phyloP scores from a whole-genome alignment of 2,113 vertebrate genomes.

The Uria lomvia region DNA sequence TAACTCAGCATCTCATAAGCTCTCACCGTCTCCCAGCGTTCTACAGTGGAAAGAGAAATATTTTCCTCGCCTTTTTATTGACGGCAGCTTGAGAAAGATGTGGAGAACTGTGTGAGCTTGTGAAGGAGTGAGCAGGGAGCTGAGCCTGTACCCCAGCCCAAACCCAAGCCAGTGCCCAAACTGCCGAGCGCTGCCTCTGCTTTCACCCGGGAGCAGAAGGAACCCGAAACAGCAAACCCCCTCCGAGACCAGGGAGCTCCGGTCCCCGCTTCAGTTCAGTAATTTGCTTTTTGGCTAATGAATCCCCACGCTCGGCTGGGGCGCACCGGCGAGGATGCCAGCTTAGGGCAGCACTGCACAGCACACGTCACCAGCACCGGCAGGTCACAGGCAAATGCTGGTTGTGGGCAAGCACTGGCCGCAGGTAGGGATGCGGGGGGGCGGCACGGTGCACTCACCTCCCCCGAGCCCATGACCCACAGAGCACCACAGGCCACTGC shows the following conservation, averaged over 20 bases:
- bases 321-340: not conserved
- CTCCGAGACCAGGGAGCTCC: not conserved
- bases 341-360: not conserved
- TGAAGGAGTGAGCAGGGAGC: not conserved
- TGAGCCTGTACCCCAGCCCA: not conserved
- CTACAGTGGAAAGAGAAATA: not conserved
- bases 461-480: accelerated
- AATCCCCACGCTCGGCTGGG: not conserved
- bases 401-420: not conserved
- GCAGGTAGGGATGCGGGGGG: not conserved
- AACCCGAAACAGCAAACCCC: not conserved
- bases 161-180: not conserved
- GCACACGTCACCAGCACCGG: not conserved
- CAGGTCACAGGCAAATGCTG: accelerated
- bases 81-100: not conserved
- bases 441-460: accelerated
- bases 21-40: not conserved
- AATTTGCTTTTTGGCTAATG: not conserved
- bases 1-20: not conserved
- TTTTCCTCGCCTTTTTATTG: not conserved
- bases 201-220: not conserved
- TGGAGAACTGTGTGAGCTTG: not conserved
- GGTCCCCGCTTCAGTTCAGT: not conserved
- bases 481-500: not conserved
- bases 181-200: not conserved